Percentiles rank a stretch among this genome's conserved stretches.
phyloP scores from a whole-genome alignment of 2,797 vertebrate genomes.

The Scarus forsteni region DNA sequence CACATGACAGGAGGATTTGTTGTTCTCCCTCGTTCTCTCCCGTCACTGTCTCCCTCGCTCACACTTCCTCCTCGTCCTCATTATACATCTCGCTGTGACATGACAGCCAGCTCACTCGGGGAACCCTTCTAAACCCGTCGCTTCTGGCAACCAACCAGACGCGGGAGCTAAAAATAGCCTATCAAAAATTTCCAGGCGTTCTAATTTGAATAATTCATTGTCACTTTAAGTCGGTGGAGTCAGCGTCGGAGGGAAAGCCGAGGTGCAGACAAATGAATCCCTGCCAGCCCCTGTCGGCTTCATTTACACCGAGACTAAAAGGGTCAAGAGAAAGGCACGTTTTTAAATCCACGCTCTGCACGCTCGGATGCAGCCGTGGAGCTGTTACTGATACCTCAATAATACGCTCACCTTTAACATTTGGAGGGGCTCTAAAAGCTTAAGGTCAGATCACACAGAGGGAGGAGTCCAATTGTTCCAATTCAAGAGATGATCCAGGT shows the following conservation, averaged over 20 bases:
- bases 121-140: slow-evolving; percentile 68
- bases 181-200: slow-evolving; percentile 68
- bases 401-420: background rate
- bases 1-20: slow-evolving; percentile 49
- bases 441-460: background rate
- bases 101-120: slow-evolving; percentile 70
- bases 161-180: slow-evolving; percentile 70
- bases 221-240: slow-evolving; percentile 56
- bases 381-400: slow-evolving; percentile 1
- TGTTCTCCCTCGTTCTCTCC: slow-evolving; percentile 33
- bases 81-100: slow-evolving; percentile 62
- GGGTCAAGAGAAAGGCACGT: slow-evolving; percentile 20
- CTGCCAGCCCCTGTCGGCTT: slow-evolving; percentile 28
- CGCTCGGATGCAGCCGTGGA: background rate
- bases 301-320: slow-evolving; percentile 12
- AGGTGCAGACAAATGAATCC: slow-evolving; percentile 36
- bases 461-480: background rate
- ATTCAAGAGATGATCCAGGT: background rate
- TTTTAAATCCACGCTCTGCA: slow-evolving; percentile 9
- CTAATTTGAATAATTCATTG: slow-evolving; percentile 76
- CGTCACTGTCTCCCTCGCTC: slow-evolving; percentile 27
- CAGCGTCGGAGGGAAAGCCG: slow-evolving; percentile 8
- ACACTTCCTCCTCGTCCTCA: slow-evolving; percentile 44
- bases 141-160: slow-evolving; percentile 71
- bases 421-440: background rate